phyloP scores from a whole-genome alignment of 2,888 invertebrate species.

The Sinohyriopsis cumingii region DNA sequence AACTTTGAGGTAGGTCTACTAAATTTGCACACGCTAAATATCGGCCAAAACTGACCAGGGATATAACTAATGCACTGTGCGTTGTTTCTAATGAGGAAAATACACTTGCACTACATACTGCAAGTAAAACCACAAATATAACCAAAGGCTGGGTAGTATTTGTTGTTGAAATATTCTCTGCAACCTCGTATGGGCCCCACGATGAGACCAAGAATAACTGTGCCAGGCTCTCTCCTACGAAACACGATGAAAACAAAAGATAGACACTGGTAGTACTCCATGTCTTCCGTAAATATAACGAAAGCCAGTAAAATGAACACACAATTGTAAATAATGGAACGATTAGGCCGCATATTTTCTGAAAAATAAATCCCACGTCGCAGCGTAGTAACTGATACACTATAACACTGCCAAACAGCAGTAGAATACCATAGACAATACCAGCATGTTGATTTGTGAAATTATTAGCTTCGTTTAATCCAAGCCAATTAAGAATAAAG shows the following conservation, averaged over 20 bases:
- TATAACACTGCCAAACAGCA: constrained; percentile 48
- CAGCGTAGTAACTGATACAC: constrained; percentile 60
- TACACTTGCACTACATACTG: constrained; percentile 62
- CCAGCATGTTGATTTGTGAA: constrained; percentile 57
- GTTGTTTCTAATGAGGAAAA: constrained; percentile 67
- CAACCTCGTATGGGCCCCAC: constrained; percentile 28
- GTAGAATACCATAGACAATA: constrained; percentile 54
- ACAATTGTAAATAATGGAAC: constrained; percentile 69
- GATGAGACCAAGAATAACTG: constrained; percentile 47
- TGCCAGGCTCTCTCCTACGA: constrained; percentile 67
- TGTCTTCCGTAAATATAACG: constrained; percentile 65
- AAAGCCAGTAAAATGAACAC: constrained; percentile 69
- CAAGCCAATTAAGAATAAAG: constrained; percentile 63
- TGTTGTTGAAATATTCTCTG: constrained; percentile 9
- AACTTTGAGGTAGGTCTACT: constrained; percentile 57
- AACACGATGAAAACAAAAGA: constrained; percentile 68
- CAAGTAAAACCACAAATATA: constrained; percentile 60
- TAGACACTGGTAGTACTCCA: constrained; percentile 71
- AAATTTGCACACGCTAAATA: constrained; percentile 67
- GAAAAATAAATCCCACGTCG: constrained; percentile 65
- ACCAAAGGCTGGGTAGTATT: constrained; percentile 60
- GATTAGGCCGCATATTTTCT: constrained; percentile 60
- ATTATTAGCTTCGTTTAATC: constrained; percentile 48
- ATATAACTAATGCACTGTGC: constrained; percentile 64
- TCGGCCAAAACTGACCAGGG: constrained; percentile 64